phyloP scores from a whole-genome alignment of 2,113 vertebrate genomes.

The Myotis lucifugus region DNA sequence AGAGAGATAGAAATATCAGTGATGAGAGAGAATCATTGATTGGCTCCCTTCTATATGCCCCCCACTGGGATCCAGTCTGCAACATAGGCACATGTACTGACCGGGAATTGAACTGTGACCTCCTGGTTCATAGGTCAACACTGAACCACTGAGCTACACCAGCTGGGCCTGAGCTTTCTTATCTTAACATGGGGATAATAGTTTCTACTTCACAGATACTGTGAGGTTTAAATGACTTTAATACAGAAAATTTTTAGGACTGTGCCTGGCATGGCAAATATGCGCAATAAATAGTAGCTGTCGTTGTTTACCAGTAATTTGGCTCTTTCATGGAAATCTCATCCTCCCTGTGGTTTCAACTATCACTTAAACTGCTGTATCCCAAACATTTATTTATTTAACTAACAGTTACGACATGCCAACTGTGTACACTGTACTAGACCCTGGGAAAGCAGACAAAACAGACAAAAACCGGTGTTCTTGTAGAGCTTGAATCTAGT shows the following conservation, averaged over 20 bases:
- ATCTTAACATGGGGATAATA: neutral
- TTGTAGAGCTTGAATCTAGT: neutral
- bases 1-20: too few relatives aligned
- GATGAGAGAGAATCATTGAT: too few relatives aligned
- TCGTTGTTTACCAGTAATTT: neutral
- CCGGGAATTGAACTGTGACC: too few relatives aligned
- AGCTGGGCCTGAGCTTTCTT: neutral
- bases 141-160: neutral
- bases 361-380: neutral
- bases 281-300: neutral
- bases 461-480: neutral
- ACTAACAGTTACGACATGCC: too few relatives aligned
- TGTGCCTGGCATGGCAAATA: too few relatives aligned
- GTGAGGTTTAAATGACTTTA: neutral
- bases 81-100: too few relatives aligned
- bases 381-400: neutral
- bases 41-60: too few relatives aligned
- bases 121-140: too few relatives aligned
- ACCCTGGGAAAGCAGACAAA: neutral
- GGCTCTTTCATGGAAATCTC: neutral
- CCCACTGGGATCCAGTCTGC: too few relatives aligned
- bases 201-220: neutral
- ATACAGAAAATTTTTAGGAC: neutral
- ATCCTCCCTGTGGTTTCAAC: neutral
- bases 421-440: neutral